A percentile compares a stretch with the other conserved stretches of the same genome.
Evolutionary conservation across 2,113 vertebrate genomes (phyloP).

Genomic region (Jacana jacana): DNA sequence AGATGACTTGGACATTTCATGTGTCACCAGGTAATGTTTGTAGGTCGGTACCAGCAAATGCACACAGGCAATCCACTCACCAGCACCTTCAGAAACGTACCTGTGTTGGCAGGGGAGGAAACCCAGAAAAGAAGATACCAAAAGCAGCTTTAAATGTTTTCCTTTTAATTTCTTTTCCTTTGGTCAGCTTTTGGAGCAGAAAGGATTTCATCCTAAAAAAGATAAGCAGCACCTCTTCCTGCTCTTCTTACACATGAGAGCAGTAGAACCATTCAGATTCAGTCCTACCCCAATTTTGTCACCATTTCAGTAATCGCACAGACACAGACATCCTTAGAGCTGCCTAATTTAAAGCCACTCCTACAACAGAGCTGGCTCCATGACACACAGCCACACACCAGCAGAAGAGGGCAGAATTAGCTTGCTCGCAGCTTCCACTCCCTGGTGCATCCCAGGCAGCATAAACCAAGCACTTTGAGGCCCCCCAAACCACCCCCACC

Average conservation of each 20-base stretch:
- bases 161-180: not conserved
- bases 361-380: not conserved
- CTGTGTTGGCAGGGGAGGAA: not conserved
- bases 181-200: not conserved
- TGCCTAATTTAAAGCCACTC: not conserved
- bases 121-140: not conserved
- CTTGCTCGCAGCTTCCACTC: not conserved
- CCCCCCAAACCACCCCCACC: not conserved
- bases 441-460: not conserved
- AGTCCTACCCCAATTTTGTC: not conserved
- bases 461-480: not conserved
- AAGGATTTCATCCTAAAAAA: not conserved
- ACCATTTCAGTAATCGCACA: not conserved
- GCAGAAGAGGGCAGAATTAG: not conserved
- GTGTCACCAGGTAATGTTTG: not conserved
- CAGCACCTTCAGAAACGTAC: not conserved
- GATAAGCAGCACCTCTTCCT: not conserved
- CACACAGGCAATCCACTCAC: not conserved
- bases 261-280: not conserved
- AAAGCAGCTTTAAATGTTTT: not conserved
- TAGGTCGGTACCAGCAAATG: not conserved
- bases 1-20: not conserved
- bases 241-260: not conserved
- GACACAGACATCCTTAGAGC: not conserved
- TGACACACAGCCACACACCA: not conserved